Percentiles rank a stretch among this genome's conserved stretches.
Conservation (phyloP, 1,140 invertebrate species). For the Heliconius nattereri region DNA sequence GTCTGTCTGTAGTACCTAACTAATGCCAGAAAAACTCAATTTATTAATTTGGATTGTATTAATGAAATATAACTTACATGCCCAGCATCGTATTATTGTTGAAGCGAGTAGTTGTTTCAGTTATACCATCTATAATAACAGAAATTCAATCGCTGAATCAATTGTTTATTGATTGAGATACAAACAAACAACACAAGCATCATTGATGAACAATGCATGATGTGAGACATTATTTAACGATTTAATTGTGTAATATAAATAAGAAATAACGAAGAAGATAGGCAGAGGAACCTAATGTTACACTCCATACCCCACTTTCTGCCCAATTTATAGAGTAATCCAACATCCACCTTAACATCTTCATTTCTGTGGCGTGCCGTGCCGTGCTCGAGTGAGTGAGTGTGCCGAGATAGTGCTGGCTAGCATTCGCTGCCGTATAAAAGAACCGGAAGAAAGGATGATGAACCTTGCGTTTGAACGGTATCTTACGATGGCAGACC, state of each 20-base stretch:
- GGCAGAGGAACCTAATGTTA: too few species aligned
- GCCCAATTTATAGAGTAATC: too few species aligned
- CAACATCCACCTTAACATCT: too few species aligned
- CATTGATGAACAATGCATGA: neutral
- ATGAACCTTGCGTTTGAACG: too few species aligned
- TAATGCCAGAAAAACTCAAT: neutral
- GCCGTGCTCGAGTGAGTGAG: too few species aligned
- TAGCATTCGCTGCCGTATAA: too few species aligned
- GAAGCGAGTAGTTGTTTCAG: neutral
- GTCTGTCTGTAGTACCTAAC: too few species aligned
- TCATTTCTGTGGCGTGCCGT: too few species aligned
- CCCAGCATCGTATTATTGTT: slow-evolving; percentile 28
- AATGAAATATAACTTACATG: slow-evolving; percentile 17
- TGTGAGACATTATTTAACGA: neutral
- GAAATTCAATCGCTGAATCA: neutral
- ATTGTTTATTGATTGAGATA: neutral
- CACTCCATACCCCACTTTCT: too few species aligned
- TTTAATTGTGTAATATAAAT: neutral
- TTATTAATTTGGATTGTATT: neutral
- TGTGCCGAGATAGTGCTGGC: too few species aligned
- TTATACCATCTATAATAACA: neutral
- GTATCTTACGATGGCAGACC: too few species aligned
- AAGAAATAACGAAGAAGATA: neutral
- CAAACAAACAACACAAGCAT: neutral
- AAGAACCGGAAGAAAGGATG: too few species aligned